Conservation (phyloP, 2,113 vertebrate species). For the Sander lucioperca region DNA sequence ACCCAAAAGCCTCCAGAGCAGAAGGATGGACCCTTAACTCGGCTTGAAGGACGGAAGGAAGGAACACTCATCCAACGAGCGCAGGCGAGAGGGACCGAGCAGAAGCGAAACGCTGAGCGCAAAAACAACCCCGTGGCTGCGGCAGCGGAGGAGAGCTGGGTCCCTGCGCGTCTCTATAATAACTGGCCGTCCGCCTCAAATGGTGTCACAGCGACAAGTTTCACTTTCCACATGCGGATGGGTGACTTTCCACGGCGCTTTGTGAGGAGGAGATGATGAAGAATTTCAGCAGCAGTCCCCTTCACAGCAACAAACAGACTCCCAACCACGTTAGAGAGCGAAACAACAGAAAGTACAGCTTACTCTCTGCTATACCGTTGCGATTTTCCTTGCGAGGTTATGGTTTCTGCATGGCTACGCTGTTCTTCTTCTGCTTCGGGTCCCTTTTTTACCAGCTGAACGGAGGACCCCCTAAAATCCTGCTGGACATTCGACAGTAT, state of each 20-base stretch:
- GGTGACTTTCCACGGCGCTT: constrained; percentile 86
- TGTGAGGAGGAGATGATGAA: constrained; percentile 91
- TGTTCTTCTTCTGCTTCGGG: constrained; percentile 93
- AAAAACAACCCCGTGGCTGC: constrained; percentile 58
- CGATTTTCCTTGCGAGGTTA: constrained; percentile 91
- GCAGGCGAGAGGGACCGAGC: constrained; percentile 48
- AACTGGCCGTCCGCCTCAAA: constrained; percentile 54
- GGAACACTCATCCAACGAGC: constrained; percentile 63
- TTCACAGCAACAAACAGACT: constrained; percentile 80
- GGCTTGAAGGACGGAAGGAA: constrained; percentile 71
- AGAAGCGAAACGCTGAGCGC: constrained; percentile 45
- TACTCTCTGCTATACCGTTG: constrained; percentile 81
- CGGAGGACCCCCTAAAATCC: constrained; percentile 93
- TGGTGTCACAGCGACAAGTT: constrained; percentile 77
- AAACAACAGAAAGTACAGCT: constrained; percentile 79
- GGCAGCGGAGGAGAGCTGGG: constrained; percentile 52
- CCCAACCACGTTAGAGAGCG: constrained; percentile 82
- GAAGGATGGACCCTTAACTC: constrained; percentile 83
- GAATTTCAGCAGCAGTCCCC: constrained; percentile 86
- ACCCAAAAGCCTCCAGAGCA: constrained; percentile 68
- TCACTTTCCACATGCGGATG: constrained; percentile 84
- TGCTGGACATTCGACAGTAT: constrained; percentile 93
- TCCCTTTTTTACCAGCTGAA: constrained; percentile 95
- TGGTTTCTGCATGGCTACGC: constrained; percentile 93
- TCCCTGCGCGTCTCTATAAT: constrained; percentile 56